phyloP scores from a whole-genome alignment of 2,888 invertebrate genomes.

The Pterostichus niger region DNA sequence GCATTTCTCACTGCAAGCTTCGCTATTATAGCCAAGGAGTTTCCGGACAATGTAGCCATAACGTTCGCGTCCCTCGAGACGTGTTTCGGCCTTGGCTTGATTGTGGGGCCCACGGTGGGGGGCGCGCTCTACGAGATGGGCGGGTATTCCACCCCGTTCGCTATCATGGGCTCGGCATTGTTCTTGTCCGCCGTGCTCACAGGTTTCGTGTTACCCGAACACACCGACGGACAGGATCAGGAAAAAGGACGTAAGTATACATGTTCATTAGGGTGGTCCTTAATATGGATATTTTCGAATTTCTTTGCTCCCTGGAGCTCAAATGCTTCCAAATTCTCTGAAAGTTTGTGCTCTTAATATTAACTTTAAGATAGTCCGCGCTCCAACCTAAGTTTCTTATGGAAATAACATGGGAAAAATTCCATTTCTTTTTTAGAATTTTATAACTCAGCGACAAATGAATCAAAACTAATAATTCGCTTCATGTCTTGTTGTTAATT shows the following conservation, averaged over 20 bases:
- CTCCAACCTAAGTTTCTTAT: too few relatives aligned
- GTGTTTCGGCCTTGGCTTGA: constrained; percentile 92
- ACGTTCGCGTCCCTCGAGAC: constrained; percentile 93
- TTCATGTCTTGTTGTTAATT: too few relatives aligned
- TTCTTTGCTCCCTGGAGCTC: too few relatives aligned
- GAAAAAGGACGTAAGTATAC: constrained; percentile 81
- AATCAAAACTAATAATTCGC: too few relatives aligned
- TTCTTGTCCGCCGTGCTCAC: constrained; percentile 88
- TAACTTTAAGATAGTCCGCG: too few relatives aligned
- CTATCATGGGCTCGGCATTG: constrained; percentile 86
- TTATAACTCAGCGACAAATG: too few relatives aligned
- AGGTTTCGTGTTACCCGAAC: constrained; percentile 85
- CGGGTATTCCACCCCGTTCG: constrained; percentile 90
- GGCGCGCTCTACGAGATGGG: constrained; percentile 90
- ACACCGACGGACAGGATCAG: constrained; percentile 80
- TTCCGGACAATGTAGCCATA: constrained; percentile 90
- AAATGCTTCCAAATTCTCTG: too few relatives aligned
- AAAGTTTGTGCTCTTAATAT: too few relatives aligned
- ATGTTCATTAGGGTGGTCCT: too few relatives aligned
- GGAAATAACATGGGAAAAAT: too few relatives aligned
- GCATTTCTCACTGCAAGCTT: constrained; percentile 92
- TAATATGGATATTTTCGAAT: too few relatives aligned
- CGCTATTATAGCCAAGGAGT: constrained; percentile 92
- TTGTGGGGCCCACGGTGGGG: constrained; percentile 94
- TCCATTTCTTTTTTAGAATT: too few relatives aligned